Base-by-base conservation (phyloP, 2,888 invertebrate genomes). In the Eupithecia subumbrata region DNA sequence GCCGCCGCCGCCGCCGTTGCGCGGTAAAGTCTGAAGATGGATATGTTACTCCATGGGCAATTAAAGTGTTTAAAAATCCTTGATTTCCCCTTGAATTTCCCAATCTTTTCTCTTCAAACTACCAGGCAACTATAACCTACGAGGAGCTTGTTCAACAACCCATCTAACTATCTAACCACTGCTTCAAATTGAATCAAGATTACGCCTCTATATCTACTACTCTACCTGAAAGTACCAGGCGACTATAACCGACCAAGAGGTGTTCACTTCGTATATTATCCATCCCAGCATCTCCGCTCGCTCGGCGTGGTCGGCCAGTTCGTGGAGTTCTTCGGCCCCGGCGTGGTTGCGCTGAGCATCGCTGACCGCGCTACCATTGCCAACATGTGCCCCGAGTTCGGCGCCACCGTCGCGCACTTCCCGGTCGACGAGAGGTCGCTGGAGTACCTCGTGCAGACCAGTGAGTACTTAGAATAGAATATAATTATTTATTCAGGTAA, bases 251-350 rank as follows among this genome's bases (percentile, higher is more conserved):
- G 18, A 71, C 43, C 14, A 73, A 37, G 37, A 25, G 71, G 22
- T 70, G 73, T 69, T 14, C 12, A 25, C 45, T 68, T 0, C 22
- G n/a, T 22, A 22, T 4, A 64, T 18, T 64, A 0, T 37, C 5
- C 1, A 5, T 72, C 78, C 0, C 93, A 98, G 96, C 97, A 98
- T 89, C 95, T 99, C 73, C 96, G 99, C 22, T 97, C 98, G 83
- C 90, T 99, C 69, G 99, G 99, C 60, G 99, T 99, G 11, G 99
- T 99, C 72, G 99, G 99, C 5, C 99, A 99, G 88, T 99, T 99
- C 94, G 99, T 99, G 8, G 99, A 99, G 94, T 99, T 99, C 95
- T 99, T 97, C 91, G 99, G 99, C 0, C 97, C 98, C 0, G 99
- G 99, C 4, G 98, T 99, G 5, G 91, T 96, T 0, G 97, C 97